These are phyloP conservation scores for Notolepis coatsorum DNA, from an alignment of 2,797 vertebrate genomes.

Conservation along the genomic window DNA sequence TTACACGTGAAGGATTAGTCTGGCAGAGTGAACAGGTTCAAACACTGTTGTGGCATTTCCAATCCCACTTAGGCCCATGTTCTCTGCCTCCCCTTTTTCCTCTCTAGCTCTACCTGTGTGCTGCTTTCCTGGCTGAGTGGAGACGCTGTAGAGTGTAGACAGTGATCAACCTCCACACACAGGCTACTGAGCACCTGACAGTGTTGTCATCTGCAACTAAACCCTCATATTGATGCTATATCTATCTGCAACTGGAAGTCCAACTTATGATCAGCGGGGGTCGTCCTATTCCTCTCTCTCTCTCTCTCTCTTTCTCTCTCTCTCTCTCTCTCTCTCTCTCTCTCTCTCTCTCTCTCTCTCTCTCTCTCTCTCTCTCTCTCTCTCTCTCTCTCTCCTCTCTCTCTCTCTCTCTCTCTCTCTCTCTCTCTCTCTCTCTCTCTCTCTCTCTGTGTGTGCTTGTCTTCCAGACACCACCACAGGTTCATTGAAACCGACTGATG, in stretches of 20 bases:
- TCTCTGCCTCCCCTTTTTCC: slow-evolving; percentile 30
- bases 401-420: slow-evolving; percentile 34
- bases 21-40: slow-evolving; percentile 61
- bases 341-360: not conserved
- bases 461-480: slow-evolving; percentile 43
- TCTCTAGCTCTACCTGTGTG: slow-evolving; percentile 22
- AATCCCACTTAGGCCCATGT: slow-evolving; percentile 49
- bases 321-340: not conserved
- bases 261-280: slow-evolving; percentile 34
- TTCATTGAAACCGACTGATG: slow-evolving; percentile 73
- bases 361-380: not conserved
- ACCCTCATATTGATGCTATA: not conserved
- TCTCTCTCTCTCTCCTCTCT: slow-evolving; percentile 1
- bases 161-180: too few relatives aligned
- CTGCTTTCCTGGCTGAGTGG: slow-evolving; percentile 3
- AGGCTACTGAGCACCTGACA: not conserved
- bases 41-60: slow-evolving; percentile 57
- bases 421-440: not conserved
- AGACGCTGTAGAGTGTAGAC: not conserved
- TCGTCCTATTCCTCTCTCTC: slow-evolving; percentile 24
- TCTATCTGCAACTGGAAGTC: slow-evolving; percentile 28
- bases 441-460: not conserved
- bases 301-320: not conserved
- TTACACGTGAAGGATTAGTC: slow-evolving; percentile 61
- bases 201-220: too few relatives aligned